Base-by-base conservation (phyloP, 2,113 vertebrate species). In the Anseranas semipalmata region DNA sequence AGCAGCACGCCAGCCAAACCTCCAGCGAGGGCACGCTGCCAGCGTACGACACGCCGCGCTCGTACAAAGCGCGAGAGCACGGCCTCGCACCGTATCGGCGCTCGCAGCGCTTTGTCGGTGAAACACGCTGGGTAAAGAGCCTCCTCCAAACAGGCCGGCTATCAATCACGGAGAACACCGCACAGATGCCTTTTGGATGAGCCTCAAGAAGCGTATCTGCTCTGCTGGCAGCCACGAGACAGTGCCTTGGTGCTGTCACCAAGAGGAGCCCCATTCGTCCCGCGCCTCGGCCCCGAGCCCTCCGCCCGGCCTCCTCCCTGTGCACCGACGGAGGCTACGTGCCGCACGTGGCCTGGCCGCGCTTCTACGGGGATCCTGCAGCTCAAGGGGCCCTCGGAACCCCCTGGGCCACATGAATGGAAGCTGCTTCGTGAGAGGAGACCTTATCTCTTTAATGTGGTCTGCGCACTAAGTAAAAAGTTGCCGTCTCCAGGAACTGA, bases 181-280 rank as follows among this genome's bases (percentile, higher is more conserved):
- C 18, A 75, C 90, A 74, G 86, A 33, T 78, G 85, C 50, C 62
- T 65, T n/a, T 27, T 90, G 94, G 94, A 68, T 0, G 0, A 21
- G 37, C 10, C 80, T 86, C 93, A 83, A 43, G 89, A 21, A 89
- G 46, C 21, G 1, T 80, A 30, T 76, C 85, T 70, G 85, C 28
- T 67, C 83, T 90, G 89, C 11, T 28, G 5, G 4, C 82, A 93
- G 86, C 74, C 94, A 90, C 16, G 15, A 93, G 95, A 78, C 3
- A 68, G 59, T 78, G 88, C 46, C 68, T 25, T 3, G 1, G 91
- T 28, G 39, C 76, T 84, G 96, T 67, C 80, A 87, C 15, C 18
- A 27, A 76, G 59, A 88, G 67, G 66, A 76, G 58, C 32, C 79
- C 93, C 89, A 87, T 68, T 91, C 89, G 83, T 19, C 87, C 87